Conservation (phyloP, 2,888 invertebrate species). For the Byasa hedistus region DNA sequence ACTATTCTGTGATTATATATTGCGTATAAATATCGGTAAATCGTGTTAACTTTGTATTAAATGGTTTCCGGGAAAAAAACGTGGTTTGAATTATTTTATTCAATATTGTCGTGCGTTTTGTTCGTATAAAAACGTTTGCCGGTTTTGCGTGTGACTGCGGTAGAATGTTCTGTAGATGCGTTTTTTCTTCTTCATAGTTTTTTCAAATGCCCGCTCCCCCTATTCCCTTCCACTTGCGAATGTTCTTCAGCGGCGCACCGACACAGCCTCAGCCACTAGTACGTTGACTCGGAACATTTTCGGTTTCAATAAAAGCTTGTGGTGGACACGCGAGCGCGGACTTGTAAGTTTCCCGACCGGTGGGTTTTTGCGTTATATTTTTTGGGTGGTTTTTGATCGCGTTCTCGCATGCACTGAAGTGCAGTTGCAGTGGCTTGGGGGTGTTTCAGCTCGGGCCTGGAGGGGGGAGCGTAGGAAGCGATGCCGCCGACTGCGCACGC, state of each 20-base stretch:
- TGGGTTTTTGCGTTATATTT: constrained; percentile 46
- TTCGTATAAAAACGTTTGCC: constrained; percentile 57
- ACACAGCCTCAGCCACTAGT: constrained; percentile 23
- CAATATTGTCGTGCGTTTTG: constrained; percentile 58
- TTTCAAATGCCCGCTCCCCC: constrained; percentile 40
- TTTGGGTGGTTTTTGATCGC: constrained; percentile 51
- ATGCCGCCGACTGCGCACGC: constrained; percentile 61
- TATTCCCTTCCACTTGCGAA: constrained; percentile 40
- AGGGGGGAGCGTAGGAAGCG: constrained; percentile 52
- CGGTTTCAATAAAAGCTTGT: constrained; percentile 17
- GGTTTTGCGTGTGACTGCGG: constrained; percentile 40
- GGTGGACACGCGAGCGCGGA: constrained; percentile 32
- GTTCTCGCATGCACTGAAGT: constrained; percentile 73
- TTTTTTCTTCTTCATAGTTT: constrained; percentile 78
- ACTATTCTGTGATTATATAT: constrained; percentile 68
- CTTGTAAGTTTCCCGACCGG: constrained; percentile 32
- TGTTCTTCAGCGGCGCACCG: constrained; percentile 31
- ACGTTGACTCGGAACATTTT: constrained; percentile 33
- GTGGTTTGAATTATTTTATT: constrained; percentile 32
- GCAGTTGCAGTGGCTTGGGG: constrained; percentile 65
- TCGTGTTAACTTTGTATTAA: constrained; percentile 48
- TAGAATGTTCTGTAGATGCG: constrained; percentile 39
- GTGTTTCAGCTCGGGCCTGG: constrained; percentile 50
- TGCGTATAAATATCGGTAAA: constrained; percentile 63
- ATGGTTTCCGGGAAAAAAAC: constrained; percentile 43